A percentile compares a stretch with the other conserved stretches of the same genome.
phyloP scores from a whole-genome alignment of 2,113 vertebrate genomes.

The Orycteropus afer region DNA sequence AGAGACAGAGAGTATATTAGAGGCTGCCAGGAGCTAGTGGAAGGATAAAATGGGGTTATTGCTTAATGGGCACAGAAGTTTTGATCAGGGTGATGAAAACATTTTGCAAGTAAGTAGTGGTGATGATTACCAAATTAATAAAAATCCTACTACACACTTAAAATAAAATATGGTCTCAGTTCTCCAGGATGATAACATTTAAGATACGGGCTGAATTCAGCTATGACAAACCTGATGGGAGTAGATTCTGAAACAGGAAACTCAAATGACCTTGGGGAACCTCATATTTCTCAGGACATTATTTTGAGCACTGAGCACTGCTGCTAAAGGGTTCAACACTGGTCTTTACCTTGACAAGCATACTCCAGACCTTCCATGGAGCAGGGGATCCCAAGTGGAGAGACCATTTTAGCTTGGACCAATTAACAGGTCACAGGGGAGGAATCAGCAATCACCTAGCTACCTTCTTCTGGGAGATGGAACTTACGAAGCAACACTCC shows the following conservation, averaged over 20 bases:
- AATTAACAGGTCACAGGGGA: neutral
- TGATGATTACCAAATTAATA: no score
- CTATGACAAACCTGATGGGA: no score
- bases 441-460: neutral
- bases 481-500: neutral
- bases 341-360: neutral
- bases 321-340: neutral
- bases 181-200: neutral
- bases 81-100: no score
- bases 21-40: no score
- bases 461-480: slow-evolving; percentile 48
- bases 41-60: no score
- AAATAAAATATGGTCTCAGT: neutral
- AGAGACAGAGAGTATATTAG: no score
- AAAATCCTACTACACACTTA: neutral
- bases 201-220: neutral
- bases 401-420: neutral
- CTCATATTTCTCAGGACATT: neutral
- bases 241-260: neutral
- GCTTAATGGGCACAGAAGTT: no score
- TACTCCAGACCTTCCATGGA: neutral
- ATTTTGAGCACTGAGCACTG: neutral
- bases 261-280: neutral
- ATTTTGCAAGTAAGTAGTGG: no score
- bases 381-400: neutral